Conservation (phyloP, 2,888 invertebrate species). For the Oxyteleia sp. region DNA sequence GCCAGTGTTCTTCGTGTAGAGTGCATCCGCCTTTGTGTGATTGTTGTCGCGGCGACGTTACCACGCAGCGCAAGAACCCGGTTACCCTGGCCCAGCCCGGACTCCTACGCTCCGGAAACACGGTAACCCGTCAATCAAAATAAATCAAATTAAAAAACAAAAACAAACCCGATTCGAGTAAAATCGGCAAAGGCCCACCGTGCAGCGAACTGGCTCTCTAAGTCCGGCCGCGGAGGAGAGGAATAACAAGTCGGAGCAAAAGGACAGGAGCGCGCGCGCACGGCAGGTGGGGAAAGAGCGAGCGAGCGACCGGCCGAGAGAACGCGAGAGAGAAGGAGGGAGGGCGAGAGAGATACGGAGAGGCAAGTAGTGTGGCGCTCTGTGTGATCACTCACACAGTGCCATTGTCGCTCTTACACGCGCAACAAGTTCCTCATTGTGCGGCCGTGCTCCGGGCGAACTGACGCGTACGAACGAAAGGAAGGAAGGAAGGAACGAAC, state of each 20-base stretch:
- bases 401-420: slow-evolving; percentile 68
- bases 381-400: slow-evolving; percentile 53
- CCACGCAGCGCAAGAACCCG: neutral
- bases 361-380: slow-evolving; percentile 37
- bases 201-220: slow-evolving; percentile 4
- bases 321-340: slow-evolving; percentile 27
- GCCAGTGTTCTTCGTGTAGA: slow-evolving; percentile 59
- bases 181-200: slow-evolving; percentile 14
- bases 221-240: neutral
- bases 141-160: too few species aligned
- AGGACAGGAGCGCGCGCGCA: neutral
- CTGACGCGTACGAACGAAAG: slow-evolving; percentile 59
- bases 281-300: too few species aligned
- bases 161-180: neutral
- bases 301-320: too few species aligned
- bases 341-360: slow-evolving; percentile 44
- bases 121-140: too few species aligned
- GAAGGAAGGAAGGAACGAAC: slow-evolving; percentile 32
- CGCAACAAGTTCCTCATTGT: slow-evolving; percentile 63
- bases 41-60: neutral
- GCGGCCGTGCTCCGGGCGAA: slow-evolving; percentile 30
- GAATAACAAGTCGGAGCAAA: slow-evolving; percentile 25
- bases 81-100: neutral
- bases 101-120: too few species aligned
- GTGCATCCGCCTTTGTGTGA: slow-evolving; percentile 28